Evolutionary conservation across 2,888 invertebrate species (phyloP).

Genomic region (Sepiola atlantica): DNA sequence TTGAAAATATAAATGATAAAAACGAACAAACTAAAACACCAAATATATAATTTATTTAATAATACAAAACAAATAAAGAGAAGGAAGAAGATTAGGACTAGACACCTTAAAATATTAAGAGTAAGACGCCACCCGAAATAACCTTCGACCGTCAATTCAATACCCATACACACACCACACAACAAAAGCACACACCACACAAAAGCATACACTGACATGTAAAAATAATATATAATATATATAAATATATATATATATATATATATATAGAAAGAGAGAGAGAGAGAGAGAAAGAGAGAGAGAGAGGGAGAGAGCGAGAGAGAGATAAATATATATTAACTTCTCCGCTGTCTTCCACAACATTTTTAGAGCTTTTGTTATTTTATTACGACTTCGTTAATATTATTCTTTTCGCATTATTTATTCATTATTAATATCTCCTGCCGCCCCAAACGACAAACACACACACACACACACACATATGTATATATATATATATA

Average conservation of each 20-base stretch:
- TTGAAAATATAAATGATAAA: neutral
- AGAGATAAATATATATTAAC: neutral
- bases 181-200: no score
- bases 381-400: neutral
- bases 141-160: neutral
- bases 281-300: no score
- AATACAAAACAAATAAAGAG: neutral
- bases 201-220: no score
- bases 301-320: no score
- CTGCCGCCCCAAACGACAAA: neutral
- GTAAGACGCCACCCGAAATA: slow-evolving; percentile 11
- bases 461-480: no score
- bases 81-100: neutral
- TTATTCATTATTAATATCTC: neutral
- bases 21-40: neutral
- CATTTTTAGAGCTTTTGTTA: neutral
- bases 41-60: neutral
- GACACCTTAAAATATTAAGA: neutral
- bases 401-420: neutral
- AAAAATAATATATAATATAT: no score
- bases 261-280: no score
- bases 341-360: neutral
- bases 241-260: no score
- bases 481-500: neutral
- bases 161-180: neutral